Evolutionary conservation across 2,113 vertebrate species (phyloP), one percentile per base, ranked within the genome.

Genomic region (Egretta garzetta): DNA sequence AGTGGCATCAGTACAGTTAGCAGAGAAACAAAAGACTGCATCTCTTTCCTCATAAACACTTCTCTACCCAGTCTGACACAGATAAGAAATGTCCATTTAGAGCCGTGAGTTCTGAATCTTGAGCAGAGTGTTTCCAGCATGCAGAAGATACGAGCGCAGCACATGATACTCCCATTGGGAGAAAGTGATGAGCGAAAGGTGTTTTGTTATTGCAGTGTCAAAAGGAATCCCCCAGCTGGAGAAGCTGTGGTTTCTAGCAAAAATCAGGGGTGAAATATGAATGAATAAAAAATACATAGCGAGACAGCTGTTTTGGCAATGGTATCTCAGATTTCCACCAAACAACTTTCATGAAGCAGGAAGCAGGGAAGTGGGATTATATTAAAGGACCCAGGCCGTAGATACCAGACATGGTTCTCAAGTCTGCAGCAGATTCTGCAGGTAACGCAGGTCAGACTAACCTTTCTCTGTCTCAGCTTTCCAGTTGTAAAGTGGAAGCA

Each of bases 121-220:
- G 2, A 92, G 68, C 68, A 72, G 43, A 45, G 47, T 10, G 49
- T 94, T 94, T 80, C 72, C 84, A 96, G 83, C 82, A 79, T 8
- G 7, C 53, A 66, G 60, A 49, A 86, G 64, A 73, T 64, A 77
- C 39, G 35, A 88, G 43, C 1, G 0, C 1, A 0, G 37, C 64
- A 72, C 20, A 37, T 1, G 14, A 76, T 95, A 86, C 35, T 73
- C 88, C 88, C 89, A 12, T 2, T 6, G 66, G 93, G 86, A 90
- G 17, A 64, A 67, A 72, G 23, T 3, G 96, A 96, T 87, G 93
- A 94, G 86, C 73, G 7, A 87, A 93, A 93, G 5, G 41, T 12
- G 41, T 21, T 91, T 89, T 91, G 33, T 52, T 80, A 37, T 26
- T 63, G 35, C 22, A 50, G 21, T 15, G 32, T 59, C 76, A 74